Conservation (phyloP, 1,140 invertebrate species). For the Eupeodes corollae region DNA sequence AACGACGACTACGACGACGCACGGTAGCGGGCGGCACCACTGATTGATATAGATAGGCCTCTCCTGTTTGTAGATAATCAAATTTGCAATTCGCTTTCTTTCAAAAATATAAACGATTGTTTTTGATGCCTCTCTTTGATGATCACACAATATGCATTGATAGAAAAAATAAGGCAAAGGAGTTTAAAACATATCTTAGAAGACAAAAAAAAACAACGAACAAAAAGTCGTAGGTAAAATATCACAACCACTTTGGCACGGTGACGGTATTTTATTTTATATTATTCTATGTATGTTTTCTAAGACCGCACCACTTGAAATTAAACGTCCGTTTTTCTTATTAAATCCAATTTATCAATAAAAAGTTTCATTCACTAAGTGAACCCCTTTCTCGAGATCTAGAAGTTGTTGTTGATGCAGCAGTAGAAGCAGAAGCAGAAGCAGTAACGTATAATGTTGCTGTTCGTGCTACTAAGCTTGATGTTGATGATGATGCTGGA, state of each 20-base stretch:
- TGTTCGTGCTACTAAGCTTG: too few species aligned
- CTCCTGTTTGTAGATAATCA: conserved; percentile 20
- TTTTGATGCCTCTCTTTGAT: not conserved
- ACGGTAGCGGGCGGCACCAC: conserved; percentile 10
- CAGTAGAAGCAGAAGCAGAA: too few species aligned
- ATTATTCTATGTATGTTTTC: not conserved
- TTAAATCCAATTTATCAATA: conserved; percentile 33
- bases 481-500: too few species aligned
- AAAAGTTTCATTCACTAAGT: too few species aligned
- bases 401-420: too few species aligned
- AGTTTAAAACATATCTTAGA: conserved; percentile 1
- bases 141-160: conserved; percentile 5
- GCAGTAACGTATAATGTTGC: too few species aligned
- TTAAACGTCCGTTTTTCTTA: conserved; percentile 30
- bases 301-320: conserved; percentile 15
- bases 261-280: too few species aligned
- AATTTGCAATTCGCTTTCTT: not conserved
- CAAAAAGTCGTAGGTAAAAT: conserved; percentile 1
- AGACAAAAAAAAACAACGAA: conserved; percentile 3
- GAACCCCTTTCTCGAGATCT: too few species aligned
- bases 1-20: too few species aligned
- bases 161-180: conserved; percentile 6
- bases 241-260: too few species aligned
- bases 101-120: not conserved
- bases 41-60: conserved; percentile 27